phyloP scores from a whole-genome alignment of 2,888 invertebrate genomes.

The Spatulosminthurus flaviceps region DNA sequence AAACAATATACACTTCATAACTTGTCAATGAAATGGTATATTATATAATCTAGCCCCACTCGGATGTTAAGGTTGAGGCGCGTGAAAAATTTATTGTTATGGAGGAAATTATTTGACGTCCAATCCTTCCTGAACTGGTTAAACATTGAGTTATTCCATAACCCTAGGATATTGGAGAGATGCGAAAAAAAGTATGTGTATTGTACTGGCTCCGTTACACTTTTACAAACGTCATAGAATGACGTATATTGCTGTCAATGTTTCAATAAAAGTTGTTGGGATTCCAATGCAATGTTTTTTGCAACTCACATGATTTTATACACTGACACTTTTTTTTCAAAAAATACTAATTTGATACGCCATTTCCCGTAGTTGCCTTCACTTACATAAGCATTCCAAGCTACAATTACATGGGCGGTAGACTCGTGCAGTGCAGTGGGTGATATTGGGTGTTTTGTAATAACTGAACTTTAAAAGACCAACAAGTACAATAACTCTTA shows the following conservation, averaged over 20 bases:
- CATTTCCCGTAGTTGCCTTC: no score
- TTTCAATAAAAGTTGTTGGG: no score
- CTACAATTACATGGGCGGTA: slow-evolving; percentile 30
- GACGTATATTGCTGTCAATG: no score
- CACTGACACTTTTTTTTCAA: no score
- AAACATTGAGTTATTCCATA: not conserved
- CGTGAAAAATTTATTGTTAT: slow-evolving; percentile 6
- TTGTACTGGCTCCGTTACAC: no score
- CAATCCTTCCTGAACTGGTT: not conserved
- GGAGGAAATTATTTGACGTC: slow-evolving; percentile 6
- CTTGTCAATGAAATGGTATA: not conserved
- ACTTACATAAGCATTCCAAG: not conserved
- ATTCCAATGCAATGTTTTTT: no score
- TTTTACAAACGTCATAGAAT: no score
- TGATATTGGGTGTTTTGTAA: not conserved
- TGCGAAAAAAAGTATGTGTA: no score
- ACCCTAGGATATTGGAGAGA: no score
- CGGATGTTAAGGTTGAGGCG: not conserved
- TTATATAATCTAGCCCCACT: not conserved
- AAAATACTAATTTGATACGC: no score
- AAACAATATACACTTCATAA: not conserved
- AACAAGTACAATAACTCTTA: no score
- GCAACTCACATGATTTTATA: no score
- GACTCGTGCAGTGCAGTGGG: not conserved
- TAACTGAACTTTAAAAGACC: not conserved